Conservation (phyloP, 2,797 vertebrate species). For the Tadarida brasiliensis region DNA sequence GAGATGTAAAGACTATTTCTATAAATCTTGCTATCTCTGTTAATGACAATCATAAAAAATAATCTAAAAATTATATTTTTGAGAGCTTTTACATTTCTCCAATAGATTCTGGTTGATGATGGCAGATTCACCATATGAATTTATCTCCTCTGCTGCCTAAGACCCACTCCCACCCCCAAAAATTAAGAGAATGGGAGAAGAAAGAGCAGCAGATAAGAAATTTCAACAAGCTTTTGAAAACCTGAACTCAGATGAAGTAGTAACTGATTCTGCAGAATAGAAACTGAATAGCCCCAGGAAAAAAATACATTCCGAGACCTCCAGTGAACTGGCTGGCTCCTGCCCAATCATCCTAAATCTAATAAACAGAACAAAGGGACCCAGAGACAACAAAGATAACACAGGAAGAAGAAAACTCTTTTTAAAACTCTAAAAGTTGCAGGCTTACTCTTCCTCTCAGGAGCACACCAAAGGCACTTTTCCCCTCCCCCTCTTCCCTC, state of each 20-base stretch:
- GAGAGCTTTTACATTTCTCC: constrained; percentile 9
- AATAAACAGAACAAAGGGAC: neutral
- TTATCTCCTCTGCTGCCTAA: neutral
- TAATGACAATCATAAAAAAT: neutral
- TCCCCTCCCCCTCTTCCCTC: neutral
- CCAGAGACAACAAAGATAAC: neutral
- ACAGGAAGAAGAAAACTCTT: neutral
- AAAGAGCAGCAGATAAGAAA: constrained; percentile 5
- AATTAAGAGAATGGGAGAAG: constrained; percentile 7
- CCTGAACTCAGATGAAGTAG: neutral
- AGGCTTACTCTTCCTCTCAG: neutral
- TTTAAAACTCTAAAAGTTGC: neutral
- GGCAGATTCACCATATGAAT: neutral
- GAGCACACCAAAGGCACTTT: neutral
- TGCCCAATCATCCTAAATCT: neutral
- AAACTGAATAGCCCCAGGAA: neutral
- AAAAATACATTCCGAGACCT: neutral
- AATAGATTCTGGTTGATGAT: neutral
- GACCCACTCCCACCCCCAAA: neutral
- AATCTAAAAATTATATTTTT: neutral
- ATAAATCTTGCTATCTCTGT: neutral
- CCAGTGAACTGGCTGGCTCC: neutral
- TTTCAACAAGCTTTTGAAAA: neutral
- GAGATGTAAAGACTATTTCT: neutral
- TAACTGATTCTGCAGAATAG: neutral